These are phyloP conservation scores for Euborellia annulipes DNA, from an alignment of 1,140 invertebrate species.

Conservation along the genomic window DNA sequence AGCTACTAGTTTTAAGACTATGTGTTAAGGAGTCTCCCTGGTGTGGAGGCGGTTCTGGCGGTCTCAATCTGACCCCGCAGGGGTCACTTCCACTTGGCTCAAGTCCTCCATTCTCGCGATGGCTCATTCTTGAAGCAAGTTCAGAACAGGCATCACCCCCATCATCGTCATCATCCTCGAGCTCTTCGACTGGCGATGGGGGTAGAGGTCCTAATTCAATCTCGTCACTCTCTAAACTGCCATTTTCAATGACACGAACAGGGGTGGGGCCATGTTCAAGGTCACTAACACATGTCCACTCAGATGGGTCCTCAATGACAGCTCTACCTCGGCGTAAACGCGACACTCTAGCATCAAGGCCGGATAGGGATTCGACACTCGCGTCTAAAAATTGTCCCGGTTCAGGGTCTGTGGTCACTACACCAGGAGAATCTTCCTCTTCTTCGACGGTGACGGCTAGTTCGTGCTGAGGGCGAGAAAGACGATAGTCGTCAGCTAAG, in stretches of 20 bases:
- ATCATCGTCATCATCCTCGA: constrained; percentile 38
- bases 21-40: constrained; percentile 40
- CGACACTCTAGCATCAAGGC: too few relatives aligned
- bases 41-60: constrained; percentile 55
- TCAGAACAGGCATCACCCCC: too few relatives aligned
- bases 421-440: constrained; percentile 20
- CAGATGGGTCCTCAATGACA: too few relatives aligned
- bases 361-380: constrained; percentile 3
- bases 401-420: constrained; percentile 20
- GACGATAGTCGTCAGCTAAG: constrained; percentile 31
- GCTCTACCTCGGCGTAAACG: too few relatives aligned
- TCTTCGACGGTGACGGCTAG: constrained; percentile 23
- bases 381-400: constrained; percentile 2
- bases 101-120: constrained; percentile 3
- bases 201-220: constrained; percentile 60
- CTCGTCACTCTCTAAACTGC: too few relatives aligned
- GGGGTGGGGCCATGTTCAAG: too few relatives aligned
- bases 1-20: constrained; percentile 59
- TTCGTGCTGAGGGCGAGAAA: constrained; percentile 7
- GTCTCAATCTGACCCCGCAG: constrained; percentile 11
- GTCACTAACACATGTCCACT: too few relatives aligned
- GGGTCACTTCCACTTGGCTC: constrained; percentile 19
- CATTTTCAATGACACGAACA: too few relatives aligned
- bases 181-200: constrained; percentile 58
- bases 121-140: too few relatives aligned